A percentile compares a stretch with the other conserved stretches of the same genome.
These are phyloP conservation scores for Drosophila emarginata DNA, from an alignment of 2,888 invertebrate genomes.

Conservation along the genomic window DNA sequence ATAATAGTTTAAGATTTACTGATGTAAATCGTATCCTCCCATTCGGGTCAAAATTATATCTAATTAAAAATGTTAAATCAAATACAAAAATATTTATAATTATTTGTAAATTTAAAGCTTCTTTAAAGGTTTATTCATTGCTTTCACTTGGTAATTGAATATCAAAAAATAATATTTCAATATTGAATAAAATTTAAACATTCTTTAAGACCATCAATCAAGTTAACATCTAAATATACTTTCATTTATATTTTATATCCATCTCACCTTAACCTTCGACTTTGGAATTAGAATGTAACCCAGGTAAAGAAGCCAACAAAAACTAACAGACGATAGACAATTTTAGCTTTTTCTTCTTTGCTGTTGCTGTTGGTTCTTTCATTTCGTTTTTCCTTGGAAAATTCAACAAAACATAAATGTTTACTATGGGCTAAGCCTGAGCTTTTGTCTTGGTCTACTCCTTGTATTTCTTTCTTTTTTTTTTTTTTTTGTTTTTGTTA, in stretches of 20 bases:
- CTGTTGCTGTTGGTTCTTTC: neutral
- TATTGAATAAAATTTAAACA: neutral
- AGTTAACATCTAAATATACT: neutral
- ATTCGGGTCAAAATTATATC: too few species aligned
- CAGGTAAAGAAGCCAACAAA: conserved; percentile 9
- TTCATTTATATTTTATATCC: conserved; percentile 17
- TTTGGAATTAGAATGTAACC: conserved; percentile 34
- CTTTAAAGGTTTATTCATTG: neutral
- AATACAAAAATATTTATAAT: too few species aligned
- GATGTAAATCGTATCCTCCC: too few species aligned
- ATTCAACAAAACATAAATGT: conserved; percentile 47
- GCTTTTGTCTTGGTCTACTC: conserved; percentile 42
- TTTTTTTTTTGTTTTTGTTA: neutral
- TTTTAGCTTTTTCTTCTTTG: neutral
- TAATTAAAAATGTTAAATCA: too few species aligned
- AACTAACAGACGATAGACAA: conserved; percentile 43
- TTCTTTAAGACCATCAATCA: neutral
- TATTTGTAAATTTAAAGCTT: too few species aligned
- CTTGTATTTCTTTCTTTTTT: conserved; percentile 21
- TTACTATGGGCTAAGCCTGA: conserved; percentile 41
- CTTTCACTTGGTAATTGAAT: neutral
- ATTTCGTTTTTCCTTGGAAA: conserved; percentile 21
- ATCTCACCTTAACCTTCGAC: conserved; percentile 43
- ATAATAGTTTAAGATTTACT: too few species aligned
- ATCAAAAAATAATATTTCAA: neutral